Conservation (phyloP, 2,113 vertebrate genomes). For the Alosa alosa region DNA sequence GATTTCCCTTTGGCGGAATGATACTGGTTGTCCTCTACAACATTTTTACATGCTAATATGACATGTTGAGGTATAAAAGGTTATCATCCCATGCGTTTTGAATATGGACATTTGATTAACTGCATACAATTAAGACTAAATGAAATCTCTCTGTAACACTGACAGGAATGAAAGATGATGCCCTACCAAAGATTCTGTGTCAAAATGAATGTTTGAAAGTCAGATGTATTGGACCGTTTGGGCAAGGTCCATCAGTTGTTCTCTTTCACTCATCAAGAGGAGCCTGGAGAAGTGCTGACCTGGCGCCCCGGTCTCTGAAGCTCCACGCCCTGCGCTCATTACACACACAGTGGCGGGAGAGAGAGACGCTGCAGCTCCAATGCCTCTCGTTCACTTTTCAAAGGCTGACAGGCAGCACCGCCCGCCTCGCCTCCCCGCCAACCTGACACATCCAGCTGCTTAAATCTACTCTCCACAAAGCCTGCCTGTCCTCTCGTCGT, state of each 20-base stretch:
- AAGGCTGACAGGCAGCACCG: background rate
- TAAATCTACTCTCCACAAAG: constrained; percentile 6
- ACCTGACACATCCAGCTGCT: constrained; percentile 7
- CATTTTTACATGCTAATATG: background rate
- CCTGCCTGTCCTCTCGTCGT: background rate
- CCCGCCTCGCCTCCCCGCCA: background rate
- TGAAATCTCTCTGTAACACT: background rate
- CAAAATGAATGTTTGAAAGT: background rate
- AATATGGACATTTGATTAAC: background rate
- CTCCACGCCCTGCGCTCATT: background rate
- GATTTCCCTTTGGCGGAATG: background rate
- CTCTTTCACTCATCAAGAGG: background rate
- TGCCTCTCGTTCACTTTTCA: constrained; percentile 4
- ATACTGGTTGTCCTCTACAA: background rate
- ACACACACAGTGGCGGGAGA: background rate
- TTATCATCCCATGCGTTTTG: background rate
- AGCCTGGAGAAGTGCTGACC: background rate
- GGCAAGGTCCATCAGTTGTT: background rate
- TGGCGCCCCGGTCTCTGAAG: background rate
- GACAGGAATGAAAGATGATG: constrained; percentile 13
- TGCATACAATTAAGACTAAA: background rate
- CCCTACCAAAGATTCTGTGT: background rate
- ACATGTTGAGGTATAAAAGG: background rate
- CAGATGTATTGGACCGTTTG: background rate
- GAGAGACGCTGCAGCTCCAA: background rate